Percentiles rank a stretch among this genome's conserved stretches.
Conservation (phyloP, 2,888 invertebrate species). For the Mayetiola destructor region DNA sequence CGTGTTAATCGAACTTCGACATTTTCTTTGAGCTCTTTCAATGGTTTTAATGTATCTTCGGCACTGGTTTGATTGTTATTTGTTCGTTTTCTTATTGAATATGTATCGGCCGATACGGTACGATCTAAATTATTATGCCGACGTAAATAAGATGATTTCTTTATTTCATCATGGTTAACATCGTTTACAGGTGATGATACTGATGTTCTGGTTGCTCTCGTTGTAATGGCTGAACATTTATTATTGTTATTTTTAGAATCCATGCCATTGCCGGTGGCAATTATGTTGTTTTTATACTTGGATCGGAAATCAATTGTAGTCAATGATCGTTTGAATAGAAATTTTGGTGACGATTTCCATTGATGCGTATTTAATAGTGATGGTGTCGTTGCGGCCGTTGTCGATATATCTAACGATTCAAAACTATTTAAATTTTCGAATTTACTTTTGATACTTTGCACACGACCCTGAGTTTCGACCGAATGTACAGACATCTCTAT, state of each 20-base stretch:
- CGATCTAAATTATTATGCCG: neutral
- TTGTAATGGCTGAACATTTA: neutral
- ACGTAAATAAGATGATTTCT: neutral
- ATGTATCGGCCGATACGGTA: neutral
- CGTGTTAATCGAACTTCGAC: constrained; percentile 19
- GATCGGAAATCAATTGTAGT: constrained; percentile 21
- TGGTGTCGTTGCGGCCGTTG: neutral
- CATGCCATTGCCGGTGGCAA: constrained; percentile 14
- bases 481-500: neutral
- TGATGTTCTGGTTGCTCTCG: constrained; percentile 17
- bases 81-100: neutral
- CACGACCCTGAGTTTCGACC: constrained; percentile 31
- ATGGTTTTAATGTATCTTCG: constrained; percentile 1
- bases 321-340: constrained; percentile 21
- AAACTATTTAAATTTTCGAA: constrained; percentile 40
- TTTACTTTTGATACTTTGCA: constrained; percentile 49
- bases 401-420: constrained; percentile 18
- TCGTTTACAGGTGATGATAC: constrained; percentile 7
- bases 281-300: neutral
- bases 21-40: constrained; percentile 14
- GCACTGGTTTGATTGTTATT: neutral
- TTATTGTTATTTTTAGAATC: constrained; percentile 20
- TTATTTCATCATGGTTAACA: neutral
- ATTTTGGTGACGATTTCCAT: constrained; percentile 8
- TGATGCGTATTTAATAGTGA: constrained; percentile 2